These are phyloP conservation scores for Melanophora roralis DNA, from an alignment of 2,888 invertebrate species.

Conservation along the genomic window DNA sequence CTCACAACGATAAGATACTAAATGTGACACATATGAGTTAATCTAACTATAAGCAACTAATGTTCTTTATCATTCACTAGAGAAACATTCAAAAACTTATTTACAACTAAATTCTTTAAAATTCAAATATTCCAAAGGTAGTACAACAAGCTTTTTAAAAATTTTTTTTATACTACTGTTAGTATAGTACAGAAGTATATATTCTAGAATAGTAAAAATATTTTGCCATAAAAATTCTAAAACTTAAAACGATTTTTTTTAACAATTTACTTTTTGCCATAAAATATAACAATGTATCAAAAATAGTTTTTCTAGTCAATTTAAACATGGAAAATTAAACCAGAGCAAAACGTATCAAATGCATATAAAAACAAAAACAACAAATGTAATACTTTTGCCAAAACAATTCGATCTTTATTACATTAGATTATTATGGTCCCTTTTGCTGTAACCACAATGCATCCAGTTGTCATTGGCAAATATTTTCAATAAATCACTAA, in stretches of 20 bases:
- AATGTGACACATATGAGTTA: not conserved
- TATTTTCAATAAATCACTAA: conserved; percentile 62
- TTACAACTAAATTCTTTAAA: not conserved
- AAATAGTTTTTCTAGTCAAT: not conserved
- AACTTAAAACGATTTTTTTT: too few species aligned
- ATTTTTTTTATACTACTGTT: too few species aligned
- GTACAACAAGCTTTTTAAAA: too few species aligned
- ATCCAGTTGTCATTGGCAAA: conserved; percentile 61
- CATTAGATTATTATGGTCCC: conserved; percentile 43
- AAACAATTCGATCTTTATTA: conserved; percentile 19
- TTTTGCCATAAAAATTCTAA: not conserved
- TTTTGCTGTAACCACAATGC: conserved; percentile 37
- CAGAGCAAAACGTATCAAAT: not conserved
- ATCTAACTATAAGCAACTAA: conserved; percentile 13
- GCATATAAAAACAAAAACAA: not conserved
- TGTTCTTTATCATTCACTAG: not conserved
- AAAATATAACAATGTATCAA: too few species aligned
- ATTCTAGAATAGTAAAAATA: not conserved
- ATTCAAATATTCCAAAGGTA: conserved; percentile 25
- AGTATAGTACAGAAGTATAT: too few species aligned
- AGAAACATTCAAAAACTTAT: not conserved
- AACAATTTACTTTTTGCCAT: not conserved
- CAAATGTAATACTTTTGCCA: conserved; percentile 13
- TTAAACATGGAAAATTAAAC: conserved; percentile 8
- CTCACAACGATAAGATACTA: not conserved